Percentiles rank a stretch among this genome's conserved stretches.
These are phyloP conservation scores for Chunga burmeisteri DNA, from an alignment of 2,113 vertebrate species.

Conservation along the genomic window DNA sequence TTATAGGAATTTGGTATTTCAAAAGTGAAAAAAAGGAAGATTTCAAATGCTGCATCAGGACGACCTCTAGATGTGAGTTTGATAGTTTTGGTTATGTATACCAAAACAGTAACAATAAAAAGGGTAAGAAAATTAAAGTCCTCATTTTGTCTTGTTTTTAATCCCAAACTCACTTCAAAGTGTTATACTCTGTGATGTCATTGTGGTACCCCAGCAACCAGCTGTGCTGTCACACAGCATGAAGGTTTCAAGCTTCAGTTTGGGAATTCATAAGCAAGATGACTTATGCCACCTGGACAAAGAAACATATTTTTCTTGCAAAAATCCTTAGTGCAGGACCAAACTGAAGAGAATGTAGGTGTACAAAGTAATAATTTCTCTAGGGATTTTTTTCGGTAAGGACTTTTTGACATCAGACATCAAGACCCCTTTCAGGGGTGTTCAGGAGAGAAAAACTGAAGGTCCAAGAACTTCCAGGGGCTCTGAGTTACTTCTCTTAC, in stretches of 20 bases:
- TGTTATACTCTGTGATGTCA: neutral
- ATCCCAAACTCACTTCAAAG: neutral
- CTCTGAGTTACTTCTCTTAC: neutral
- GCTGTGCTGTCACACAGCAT: neutral
- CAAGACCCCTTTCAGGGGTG: neutral
- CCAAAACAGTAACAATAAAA: neutral
- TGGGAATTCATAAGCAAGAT: neutral
- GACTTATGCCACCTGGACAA: neutral
- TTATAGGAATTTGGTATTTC: neutral
- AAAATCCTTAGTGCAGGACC: neutral
- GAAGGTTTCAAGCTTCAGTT: neutral
- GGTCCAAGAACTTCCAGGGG: neutral
- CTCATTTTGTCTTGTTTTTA: neutral
- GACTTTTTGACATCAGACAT: neutral
- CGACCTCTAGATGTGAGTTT: neutral
- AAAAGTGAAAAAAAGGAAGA: neutral
- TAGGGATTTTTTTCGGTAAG: neutral
- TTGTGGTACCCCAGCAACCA: neutral
- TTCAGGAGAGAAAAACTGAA: neutral
- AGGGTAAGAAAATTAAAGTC: neutral
- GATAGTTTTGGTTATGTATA: neutral
- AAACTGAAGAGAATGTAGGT: neutral
- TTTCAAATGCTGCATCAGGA: neutral
- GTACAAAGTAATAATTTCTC: neutral
- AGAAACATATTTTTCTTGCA: neutral